Conservation (phyloP, 2,888 invertebrate genomes). For the Himalopsyche anomala region DNA sequence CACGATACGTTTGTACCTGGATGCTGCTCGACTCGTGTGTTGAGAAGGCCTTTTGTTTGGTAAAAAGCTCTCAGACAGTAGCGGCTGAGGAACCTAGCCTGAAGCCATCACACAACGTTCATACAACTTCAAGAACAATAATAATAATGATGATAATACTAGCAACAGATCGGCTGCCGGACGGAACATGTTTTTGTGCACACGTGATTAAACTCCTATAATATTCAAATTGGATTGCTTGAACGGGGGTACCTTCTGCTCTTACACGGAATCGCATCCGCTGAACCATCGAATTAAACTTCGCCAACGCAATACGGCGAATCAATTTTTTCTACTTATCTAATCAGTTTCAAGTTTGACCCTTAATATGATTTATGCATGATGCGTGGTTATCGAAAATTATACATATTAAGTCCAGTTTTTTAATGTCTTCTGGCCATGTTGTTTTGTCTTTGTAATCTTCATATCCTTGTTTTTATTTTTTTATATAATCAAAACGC, state of each 20-base stretch:
- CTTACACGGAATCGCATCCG: constrained; percentile 26
- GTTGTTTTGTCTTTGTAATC: too few species aligned
- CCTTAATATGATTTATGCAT: too few species aligned
- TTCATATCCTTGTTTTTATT: too few species aligned
- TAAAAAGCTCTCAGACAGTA: constrained; percentile 59
- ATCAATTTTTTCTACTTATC: background rate
- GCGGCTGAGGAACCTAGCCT: constrained; percentile 59
- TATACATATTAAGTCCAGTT: too few species aligned
- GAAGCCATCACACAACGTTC: constrained; percentile 53
- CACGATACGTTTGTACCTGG: too few species aligned
- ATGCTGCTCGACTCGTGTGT: background rate
- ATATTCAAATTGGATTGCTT: constrained; percentile 39
- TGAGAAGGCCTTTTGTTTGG: constrained; percentile 24
- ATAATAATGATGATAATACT: constrained; percentile 39
- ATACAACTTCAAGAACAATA: constrained; percentile 44
- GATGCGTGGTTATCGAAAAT: too few species aligned
- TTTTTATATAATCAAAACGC: too few species aligned
- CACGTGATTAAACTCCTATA: constrained; percentile 31
- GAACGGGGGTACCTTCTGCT: constrained; percentile 45
- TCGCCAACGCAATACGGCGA: constrained; percentile 7
- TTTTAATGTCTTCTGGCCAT: too few species aligned
- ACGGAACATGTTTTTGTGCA: constrained; percentile 42
- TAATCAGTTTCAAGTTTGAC: too few species aligned
- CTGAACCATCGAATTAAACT: constrained; percentile 28
- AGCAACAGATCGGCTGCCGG: constrained; percentile 27